Conservation (phyloP, 1,140 invertebrate genomes). For the Caenorhabditis briggsae region DNA sequence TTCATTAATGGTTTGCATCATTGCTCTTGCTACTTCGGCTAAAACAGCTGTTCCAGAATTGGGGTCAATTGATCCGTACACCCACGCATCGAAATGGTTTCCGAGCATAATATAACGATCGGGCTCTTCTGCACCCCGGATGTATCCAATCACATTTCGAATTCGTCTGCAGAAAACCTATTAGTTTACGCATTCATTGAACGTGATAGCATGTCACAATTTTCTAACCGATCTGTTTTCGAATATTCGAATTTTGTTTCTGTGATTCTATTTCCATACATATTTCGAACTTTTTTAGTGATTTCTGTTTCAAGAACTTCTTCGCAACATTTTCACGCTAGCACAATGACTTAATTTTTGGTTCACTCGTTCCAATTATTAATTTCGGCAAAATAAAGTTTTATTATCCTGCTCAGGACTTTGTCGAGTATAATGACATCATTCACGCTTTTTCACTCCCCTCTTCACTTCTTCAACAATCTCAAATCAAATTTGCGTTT, state of each 20-base stretch:
- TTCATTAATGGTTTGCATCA: constrained; percentile 77
- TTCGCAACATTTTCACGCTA: too few species aligned
- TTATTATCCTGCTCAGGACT: too few species aligned
- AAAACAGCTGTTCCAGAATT: constrained; percentile 80
- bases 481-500: constrained; percentile 43
- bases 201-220: too few species aligned
- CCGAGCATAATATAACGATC: constrained; percentile 81
- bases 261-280: too few species aligned
- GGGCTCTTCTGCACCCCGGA: constrained; percentile 64
- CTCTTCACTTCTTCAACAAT: neutral
- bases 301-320: too few species aligned
- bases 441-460: neutral
- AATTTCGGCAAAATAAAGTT: too few species aligned
- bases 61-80: constrained; percentile 78
- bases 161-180: constrained; percentile 54
- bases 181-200: too few species aligned
- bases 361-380: neutral
- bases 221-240: too few species aligned
- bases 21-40: constrained; percentile 80
- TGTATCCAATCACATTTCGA: constrained; percentile 66
- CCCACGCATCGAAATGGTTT: constrained; percentile 82
- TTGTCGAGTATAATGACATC: constrained; percentile 18
- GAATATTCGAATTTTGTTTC: too few species aligned
- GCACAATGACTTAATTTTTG: neutral
- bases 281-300: too few species aligned